Evolutionary conservation across 2,888 invertebrate species (phyloP), one percentile per base, ranked within the genome.

Genomic region (Netelia fuscicornis): DNA sequence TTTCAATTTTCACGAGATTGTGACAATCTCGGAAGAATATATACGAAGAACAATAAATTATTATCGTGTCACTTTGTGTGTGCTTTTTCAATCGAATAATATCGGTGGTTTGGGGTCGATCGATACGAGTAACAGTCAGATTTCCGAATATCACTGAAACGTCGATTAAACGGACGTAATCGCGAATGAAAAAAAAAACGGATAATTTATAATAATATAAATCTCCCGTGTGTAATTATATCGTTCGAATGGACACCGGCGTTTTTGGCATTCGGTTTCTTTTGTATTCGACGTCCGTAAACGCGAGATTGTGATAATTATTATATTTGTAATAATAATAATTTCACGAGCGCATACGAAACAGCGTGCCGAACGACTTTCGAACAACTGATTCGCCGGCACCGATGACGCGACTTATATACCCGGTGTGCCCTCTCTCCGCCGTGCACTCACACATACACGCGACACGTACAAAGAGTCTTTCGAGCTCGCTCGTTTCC

Each of bases 361-460:
- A n/a, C 54, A 48, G 48, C 60, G 64, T 58, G n/a, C 25, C 77
- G 72, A 68, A 81, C 78, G 85, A 86, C 81, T 85, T 86, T 86
- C 89, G 86, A 87, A 89, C 91, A 89, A 92, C 92, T 92, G 91
- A 91, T 88, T 90, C 88, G 89, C 90, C 90, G 91, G 88, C 89
- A 86, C 75, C 86, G 88, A 91, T 92, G 92, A 92, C 91, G 91
- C 90, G 90, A 88, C 84, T 93, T 92, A 88, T 92, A 92, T 92
- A 92, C 88, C 86, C 80, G 83, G 87, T 3, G 25, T 58, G 87
- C 87, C n/a, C 30, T 23, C 71, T 20, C 42, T 30, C 17, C 58
- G 17, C 58, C 54, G 54, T 10, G 11, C 52, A 52, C 30, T 30
- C 30, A 48, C 48, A 48, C 48, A 48, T 48, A 48, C 11, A 48